Base-by-base conservation (phyloP, 2,113 vertebrate genomes). In the Elephantulus edwardii region DNA sequence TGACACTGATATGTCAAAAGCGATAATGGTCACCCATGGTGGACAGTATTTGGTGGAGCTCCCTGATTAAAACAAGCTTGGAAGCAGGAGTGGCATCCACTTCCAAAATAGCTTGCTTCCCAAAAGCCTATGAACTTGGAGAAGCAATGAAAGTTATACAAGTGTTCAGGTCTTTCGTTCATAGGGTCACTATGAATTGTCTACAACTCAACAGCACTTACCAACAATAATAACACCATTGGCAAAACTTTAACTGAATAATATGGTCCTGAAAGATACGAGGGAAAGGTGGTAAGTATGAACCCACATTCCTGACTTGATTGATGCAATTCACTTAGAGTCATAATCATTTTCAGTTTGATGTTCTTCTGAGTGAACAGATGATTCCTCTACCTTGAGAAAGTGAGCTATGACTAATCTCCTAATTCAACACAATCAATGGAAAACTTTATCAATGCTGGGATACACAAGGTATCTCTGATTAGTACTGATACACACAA, bases 261-360 rank as follows among this genome's bases (percentile, higher is more conserved):
- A 24, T n/a, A 42, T 16, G 17, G 17, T 44, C 5, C 10, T 78
- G 64, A 71, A 60, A 14, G 70, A 66, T 28, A 56, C 22, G 11
- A 8, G 76, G 2, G 24, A 13, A 58, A 60, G 0, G 9, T 33
- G 44, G 9, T 4, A 17, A 87, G 64, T 35, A 40, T 0, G 8
- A 82, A 83, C 5, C 9, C 64, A 72, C 35, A 20, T 33, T 89
- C 81, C 54, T 40, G 42, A 14, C n/a, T n/a, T 48, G 20, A 81
- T 38, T 26, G 72, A 42, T 54, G 42, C 46, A 81, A 86, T 86
- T 58, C 72, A 79, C 35, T 79, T 38, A 72, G 22, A 46, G 20
- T 66, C 71, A 42, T 46, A 42, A 71, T 35, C 19, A 60, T 83
- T 89, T 95, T 10, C 40, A 78, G 62, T 84, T 85, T 85, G 64